These are phyloP conservation scores for Malthinus flaveolus DNA, from an alignment of 2,888 invertebrate genomes.

Conservation along the genomic window DNA sequence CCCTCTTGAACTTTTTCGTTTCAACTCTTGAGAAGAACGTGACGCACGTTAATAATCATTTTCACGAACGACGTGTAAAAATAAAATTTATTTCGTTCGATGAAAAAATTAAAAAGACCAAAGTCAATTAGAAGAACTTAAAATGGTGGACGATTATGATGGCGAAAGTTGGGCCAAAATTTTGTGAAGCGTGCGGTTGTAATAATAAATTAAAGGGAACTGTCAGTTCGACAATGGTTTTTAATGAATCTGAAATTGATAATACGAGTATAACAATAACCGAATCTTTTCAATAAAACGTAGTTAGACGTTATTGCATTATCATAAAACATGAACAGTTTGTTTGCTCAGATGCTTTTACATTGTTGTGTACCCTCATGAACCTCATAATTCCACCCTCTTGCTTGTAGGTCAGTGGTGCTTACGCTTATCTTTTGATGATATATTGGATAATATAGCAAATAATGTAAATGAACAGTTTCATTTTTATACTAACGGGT, in stretches of 20 bases:
- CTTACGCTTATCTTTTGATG: slow-evolving; percentile 8
- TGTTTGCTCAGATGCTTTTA: slow-evolving; percentile 20
- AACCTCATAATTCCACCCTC: slow-evolving; percentile 10
- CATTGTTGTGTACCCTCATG: slow-evolving; percentile 1
- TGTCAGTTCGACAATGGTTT: slow-evolving; percentile 6
- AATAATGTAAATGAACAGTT: too few relatives aligned
- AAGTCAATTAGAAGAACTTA: too few relatives aligned
- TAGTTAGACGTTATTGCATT: slow-evolving; percentile 24
- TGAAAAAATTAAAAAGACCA: too few relatives aligned
- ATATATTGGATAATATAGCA: slow-evolving; percentile 1
- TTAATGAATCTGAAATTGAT: slow-evolving; percentile 16
- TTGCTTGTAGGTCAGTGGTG: slow-evolving; percentile 23
- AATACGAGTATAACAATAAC: background rate
- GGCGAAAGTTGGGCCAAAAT: too few relatives aligned
- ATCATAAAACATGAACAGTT: slow-evolving; percentile 22
- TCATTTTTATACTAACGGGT: too few relatives aligned
- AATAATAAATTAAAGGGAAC: too few relatives aligned
- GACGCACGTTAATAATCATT: slow-evolving; percentile 15
- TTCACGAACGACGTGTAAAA: background rate
- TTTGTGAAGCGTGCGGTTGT: too few relatives aligned
- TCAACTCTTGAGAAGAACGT: slow-evolving; percentile 15
- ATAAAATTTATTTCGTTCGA: too few relatives aligned
- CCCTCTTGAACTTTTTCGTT: slow-evolving; percentile 18
- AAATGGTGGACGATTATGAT: too few relatives aligned
- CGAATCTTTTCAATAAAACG: slow-evolving; percentile 16